Conservation (phyloP, 2,113 vertebrate species). For the Gymnarchus niloticus region DNA sequence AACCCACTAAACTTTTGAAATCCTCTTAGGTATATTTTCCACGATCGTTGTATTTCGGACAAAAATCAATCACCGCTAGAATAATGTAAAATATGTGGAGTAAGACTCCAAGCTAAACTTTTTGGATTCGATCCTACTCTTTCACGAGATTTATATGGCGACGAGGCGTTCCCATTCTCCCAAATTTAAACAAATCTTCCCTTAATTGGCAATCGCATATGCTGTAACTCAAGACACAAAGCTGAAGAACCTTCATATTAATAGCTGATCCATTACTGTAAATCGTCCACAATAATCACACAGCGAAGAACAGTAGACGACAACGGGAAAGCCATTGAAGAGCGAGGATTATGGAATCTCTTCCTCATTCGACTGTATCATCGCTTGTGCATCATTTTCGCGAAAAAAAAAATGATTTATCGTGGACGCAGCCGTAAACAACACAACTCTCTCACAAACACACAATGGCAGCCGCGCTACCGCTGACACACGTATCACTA, state of each 20-base stretch:
- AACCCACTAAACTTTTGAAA: constrained; percentile 18
- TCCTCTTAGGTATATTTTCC: constrained; percentile 37
- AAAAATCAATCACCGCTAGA: constrained; percentile 14
- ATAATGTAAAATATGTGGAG: constrained; percentile 35
- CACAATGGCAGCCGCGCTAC: constrained; percentile 80
- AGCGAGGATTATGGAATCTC: constrained; percentile 43
- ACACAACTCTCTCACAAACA: constrained; percentile 83
- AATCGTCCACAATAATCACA: constrained; percentile 72
- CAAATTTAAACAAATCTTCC: constrained; percentile 85
- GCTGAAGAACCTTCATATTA: constrained; percentile 77
- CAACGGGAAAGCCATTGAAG: constrained; percentile 29
- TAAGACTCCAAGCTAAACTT: constrained; percentile 54
- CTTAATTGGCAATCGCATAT: constrained; percentile 86
- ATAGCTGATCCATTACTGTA: constrained; percentile 70
- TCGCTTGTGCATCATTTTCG: constrained; percentile 77
- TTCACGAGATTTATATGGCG: constrained; percentile 71
- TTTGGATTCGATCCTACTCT: constrained; percentile 54
- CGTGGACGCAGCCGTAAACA: constrained; percentile 81
- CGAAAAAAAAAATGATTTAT: constrained; percentile 86
- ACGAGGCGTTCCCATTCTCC: constrained; percentile 67
- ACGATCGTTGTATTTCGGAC: constrained; percentile 31
- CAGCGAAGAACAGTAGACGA: constrained; percentile 53
- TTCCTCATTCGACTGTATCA: constrained; percentile 66
- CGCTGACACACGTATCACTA: constrained; percentile 91
- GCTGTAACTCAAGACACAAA: constrained; percentile 81